Evolutionary conservation across 2,113 vertebrate species (phyloP), one percentile per base, ranked within the genome.

Genomic region (Ameiurus melas): DNA sequence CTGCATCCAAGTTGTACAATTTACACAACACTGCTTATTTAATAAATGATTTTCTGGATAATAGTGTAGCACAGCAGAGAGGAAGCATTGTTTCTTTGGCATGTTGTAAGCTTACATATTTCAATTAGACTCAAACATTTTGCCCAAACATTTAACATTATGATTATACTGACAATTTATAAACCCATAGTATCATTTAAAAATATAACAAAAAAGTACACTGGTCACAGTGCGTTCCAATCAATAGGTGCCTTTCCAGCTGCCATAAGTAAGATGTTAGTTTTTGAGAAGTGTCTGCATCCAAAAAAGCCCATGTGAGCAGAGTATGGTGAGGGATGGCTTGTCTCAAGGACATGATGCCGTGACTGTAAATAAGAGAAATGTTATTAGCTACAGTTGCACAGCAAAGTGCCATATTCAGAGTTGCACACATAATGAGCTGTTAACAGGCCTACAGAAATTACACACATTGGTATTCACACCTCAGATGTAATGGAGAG

Each of bases 221-320:
- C 16, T 36, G 19, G 17, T 94, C 83, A 96, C 88, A 98, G 96
- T 0, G 94, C 94, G 53, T 91, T 95, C 98, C 98, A 99, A 95
- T 99, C 91, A 1, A 99, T 93, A 17, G 96, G 96, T 57, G 94
- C 92, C 95, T 97, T 99, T 88, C 98, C 97, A 0, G 96, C 95
- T 82, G 96, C 95, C 90, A 85, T 89, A 5, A 99, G 95, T 89
- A 97, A 90, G 78, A 96, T 95, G 0, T 99, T 99, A 0, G 98
- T 96, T 92, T 96, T 97, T 0, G 98, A 99, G 92, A 99, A 99
- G 89, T 99, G 98, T 6, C 75, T 94, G 80, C 97, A 99, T 33
- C 98, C 98, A 0, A 99, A 97, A 92, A 97, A 99, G 0, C 98
- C 98, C 73, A 97, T 94, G 89, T 98, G 95, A 88, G 93, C 97